Base-by-base conservation (phyloP, 2,797 vertebrate species). In the Acanthurus leucopareius region DNA sequence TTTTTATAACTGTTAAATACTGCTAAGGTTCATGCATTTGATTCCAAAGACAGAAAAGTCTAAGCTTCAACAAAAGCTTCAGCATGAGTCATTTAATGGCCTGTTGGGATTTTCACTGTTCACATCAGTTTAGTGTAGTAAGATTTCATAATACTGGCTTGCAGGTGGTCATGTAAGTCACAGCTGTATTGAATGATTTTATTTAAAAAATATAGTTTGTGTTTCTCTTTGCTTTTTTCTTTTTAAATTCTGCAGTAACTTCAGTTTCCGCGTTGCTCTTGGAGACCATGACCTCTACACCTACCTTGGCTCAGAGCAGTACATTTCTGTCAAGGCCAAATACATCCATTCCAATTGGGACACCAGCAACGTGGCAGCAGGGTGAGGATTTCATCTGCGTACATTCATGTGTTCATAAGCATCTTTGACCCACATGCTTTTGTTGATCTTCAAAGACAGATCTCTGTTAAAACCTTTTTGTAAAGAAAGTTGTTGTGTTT, bases 221-320 rank as follows among this genome's bases (percentile, higher is more conserved):
- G 17, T 52, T 60, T 56, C 52, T 19, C 60, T 64, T 0, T 56
- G 10, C 19, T 2, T 59, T 76, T 52, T 70, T 71, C 4, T 28
- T 3, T 32, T 5, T 72, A 56, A 9, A 64, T 3, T 52, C 10
- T 51, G 9, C 80, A 96, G 95, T 0, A 6, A 77, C 40, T 28
- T 88, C 87, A 95, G 90, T 2, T 97, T 95, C 94, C 96, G 96
- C 0, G 96, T 98, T 11, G 94, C 97, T 74, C 89, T 96, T 0
- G 97, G 97, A 15, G 97, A 98, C 0, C 96, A 98, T 85, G 93
- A 96, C 91, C 91, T 98, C 83, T 73, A 92, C 86, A 0, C 0
- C 0, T 20, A 92, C 0, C 96, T 97, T 0, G 95, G 96, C 70
- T 94, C 4, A 0, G 97, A 98, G 92, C 97, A 98, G 94, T 58